These are phyloP conservation scores for Gymnothorax reevesii DNA, from an alignment of 2,797 vertebrate species.

Conservation along the genomic window DNA sequence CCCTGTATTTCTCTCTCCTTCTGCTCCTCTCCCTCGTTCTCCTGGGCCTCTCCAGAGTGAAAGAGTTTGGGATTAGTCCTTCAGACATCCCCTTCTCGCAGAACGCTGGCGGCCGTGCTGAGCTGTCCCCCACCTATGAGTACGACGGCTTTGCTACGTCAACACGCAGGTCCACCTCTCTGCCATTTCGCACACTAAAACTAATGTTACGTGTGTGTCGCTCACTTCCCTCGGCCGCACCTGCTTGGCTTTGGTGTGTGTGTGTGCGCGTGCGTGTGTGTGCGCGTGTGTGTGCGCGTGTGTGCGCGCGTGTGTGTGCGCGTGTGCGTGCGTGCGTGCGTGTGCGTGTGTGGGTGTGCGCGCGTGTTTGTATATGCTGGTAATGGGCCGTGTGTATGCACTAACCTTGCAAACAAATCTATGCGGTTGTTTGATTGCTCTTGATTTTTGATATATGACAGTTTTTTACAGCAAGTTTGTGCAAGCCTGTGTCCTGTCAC, in stretches of 20 bases:
- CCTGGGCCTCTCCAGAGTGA: slow-evolving; percentile 80
- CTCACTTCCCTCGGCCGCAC: background rate
- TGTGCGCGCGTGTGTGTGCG: background rate
- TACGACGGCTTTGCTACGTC: slow-evolving; percentile 88
- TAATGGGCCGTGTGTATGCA: background rate
- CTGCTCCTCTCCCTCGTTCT: slow-evolving; percentile 69
- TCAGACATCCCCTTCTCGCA: slow-evolving; percentile 97
- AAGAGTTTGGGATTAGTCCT: slow-evolving; percentile 97
- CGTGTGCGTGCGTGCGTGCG: background rate
- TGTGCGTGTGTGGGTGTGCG: background rate
- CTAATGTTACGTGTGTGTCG: background rate
- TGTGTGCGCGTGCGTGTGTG: slow-evolving; percentile 22
- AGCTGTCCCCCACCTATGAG: slow-evolving; percentile 92
- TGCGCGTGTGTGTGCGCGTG: background rate
- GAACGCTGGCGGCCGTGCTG: slow-evolving; percentile 85
- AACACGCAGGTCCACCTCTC: slow-evolving; percentile 82
- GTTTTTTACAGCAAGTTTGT: background rate
- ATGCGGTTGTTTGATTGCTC: background rate
- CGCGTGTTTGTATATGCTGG: slow-evolving; percentile 18
- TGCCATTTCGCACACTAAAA: slow-evolving; percentile 29
- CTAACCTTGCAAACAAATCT: background rate
- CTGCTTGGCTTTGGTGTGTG: slow-evolving; percentile 22
- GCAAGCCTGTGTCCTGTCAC: background rate
- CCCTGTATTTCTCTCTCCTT: slow-evolving; percentile 19
- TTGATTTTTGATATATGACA: background rate